Conservation (phyloP, 2,797 vertebrate species). For the Thamnophis elegans region DNA sequence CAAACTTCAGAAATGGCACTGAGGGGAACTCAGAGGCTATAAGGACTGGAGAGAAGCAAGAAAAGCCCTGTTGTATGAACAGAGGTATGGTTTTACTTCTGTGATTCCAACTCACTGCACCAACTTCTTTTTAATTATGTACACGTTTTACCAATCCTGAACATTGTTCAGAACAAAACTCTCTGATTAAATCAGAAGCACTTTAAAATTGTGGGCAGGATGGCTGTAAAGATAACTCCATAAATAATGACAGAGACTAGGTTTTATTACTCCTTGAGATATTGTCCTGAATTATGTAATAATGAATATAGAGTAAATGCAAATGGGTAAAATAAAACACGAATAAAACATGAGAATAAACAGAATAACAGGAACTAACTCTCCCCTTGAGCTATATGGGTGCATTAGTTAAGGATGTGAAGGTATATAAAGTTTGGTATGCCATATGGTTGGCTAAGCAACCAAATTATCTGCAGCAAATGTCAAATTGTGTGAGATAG, state of each 20-base stretch:
- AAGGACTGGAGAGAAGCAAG: background rate
- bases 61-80: background rate
- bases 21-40: background rate
- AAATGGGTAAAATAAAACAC: background rate
- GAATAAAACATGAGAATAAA: background rate
- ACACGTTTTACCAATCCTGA: background rate
- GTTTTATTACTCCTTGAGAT: background rate
- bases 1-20: background rate
- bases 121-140: slow-evolving; percentile 39
- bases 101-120: background rate
- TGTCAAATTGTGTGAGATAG: background rate
- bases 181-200: background rate
- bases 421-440: background rate
- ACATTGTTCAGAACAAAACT: background rate
- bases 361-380: background rate
- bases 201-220: background rate
- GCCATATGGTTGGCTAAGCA: background rate
- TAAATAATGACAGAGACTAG: background rate
- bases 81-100: background rate
- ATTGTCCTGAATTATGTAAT: background rate
- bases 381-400: background rate
- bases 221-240: background rate
- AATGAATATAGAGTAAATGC: background rate
- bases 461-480: background rate
- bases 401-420: background rate